These are phyloP conservation scores for Etheostoma perlongum DNA, from an alignment of 2,797 vertebrate genomes.

Conservation along the genomic window DNA sequence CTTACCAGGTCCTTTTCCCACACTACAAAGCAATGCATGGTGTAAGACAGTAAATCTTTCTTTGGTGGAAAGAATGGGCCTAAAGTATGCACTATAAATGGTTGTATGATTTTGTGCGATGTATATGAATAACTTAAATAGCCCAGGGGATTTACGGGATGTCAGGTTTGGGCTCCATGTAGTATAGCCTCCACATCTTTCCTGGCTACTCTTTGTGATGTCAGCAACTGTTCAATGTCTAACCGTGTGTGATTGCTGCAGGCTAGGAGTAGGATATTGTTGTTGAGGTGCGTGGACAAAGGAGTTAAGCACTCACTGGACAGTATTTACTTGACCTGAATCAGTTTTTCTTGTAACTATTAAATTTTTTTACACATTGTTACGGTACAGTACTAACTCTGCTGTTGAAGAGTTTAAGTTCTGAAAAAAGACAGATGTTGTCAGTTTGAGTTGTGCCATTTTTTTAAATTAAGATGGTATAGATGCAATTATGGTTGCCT, in stretches of 20 bases:
- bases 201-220: conserved; percentile 32
- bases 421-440: conserved; percentile 2
- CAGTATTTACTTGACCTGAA: conserved; percentile 31
- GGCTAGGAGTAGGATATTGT: conserved; percentile 22
- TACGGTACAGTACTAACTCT: background rate
- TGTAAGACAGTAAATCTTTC: conserved; percentile 7
- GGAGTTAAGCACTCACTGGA: conserved; percentile 35
- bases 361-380: background rate
- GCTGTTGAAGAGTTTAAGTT: background rate
- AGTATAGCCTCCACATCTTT: conserved; percentile 11
- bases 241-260: conserved; percentile 3
- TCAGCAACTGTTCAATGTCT: conserved; percentile 20
- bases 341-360: background rate
- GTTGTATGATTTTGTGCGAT: conserved; percentile 11
- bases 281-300: conserved; percentile 40
- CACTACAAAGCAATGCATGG: background rate
- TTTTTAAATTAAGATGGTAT: conserved; percentile 21
- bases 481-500: conserved; percentile 11
- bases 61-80: conserved; percentile 25
- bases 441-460: conserved; percentile 17
- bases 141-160: conserved; percentile 36
- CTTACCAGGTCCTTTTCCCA: background rate
- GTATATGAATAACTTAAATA: conserved; percentile 37
- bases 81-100: conserved; percentile 15
- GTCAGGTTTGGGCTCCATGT: conserved; percentile 21